A percentile compares a stretch with the other conserved stretches of the same genome.
Conservation (phyloP, 1,140 invertebrate species). For the Heliconius hewitsoni region DNA sequence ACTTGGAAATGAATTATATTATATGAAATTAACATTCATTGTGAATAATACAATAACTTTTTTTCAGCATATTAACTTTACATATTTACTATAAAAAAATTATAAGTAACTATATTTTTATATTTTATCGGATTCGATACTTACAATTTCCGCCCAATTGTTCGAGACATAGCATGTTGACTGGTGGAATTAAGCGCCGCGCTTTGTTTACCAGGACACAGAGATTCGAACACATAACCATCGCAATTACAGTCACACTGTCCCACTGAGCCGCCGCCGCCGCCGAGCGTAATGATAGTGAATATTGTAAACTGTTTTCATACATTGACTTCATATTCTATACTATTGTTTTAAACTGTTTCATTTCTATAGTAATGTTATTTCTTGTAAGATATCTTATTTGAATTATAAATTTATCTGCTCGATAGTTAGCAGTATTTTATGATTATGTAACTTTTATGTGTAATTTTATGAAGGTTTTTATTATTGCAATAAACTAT, state of each 20-base stretch:
- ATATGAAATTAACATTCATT: neutral
- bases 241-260: too few species aligned
- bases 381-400: slow-evolving; percentile 23
- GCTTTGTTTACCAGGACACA: too few species aligned
- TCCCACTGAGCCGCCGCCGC: too few species aligned
- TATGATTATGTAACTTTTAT: slow-evolving; percentile 26
- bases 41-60: neutral
- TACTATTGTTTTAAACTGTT: neutral
- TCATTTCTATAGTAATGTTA: slow-evolving; percentile 13
- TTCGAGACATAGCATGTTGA: too few species aligned
- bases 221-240: too few species aligned
- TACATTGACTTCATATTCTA: neutral
- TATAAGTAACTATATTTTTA: too few species aligned
- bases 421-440: slow-evolving; percentile 6
- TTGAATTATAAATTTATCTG: slow-evolving; percentile 18
- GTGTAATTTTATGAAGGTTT: slow-evolving; percentile 30
- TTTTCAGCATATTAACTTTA: neutral
- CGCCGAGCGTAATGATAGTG: neutral
- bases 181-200: too few species aligned
- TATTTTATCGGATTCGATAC: too few species aligned
- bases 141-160: too few species aligned
- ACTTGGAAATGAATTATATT: neutral
- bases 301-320: neutral
- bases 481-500: slow-evolving; percentile 34
- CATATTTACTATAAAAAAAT: neutral